Conservation (phyloP, 2,113 vertebrate species). For the Gavia stellata region DNA sequence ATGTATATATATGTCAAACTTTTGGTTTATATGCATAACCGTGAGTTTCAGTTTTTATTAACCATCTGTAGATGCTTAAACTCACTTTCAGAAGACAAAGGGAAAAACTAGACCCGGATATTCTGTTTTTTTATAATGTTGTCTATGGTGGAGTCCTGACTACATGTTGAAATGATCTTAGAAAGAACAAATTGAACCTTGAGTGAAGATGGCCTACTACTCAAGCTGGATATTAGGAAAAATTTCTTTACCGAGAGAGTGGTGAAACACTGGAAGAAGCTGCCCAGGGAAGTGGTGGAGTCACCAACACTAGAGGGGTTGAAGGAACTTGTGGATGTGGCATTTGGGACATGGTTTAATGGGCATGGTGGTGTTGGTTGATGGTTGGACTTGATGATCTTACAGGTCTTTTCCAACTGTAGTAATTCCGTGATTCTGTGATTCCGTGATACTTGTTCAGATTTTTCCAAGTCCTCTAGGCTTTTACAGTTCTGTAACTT, state of each 20-base stretch:
- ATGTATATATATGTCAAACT: rapidly evolving
- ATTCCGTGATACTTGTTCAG: rapidly evolving
- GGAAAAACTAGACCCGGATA: neutral
- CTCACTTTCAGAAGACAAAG: neutral
- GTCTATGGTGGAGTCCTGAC: neutral
- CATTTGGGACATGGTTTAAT: no score
- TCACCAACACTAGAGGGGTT: no score
- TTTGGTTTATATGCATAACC: neutral
- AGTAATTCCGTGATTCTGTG: no score
- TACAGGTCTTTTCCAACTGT: no score
- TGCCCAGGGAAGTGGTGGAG: no score
- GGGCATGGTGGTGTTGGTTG: no score
- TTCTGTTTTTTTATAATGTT: neutral
- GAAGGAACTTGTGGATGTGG: no score
- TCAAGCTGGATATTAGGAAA: no score
- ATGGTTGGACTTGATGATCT: no score
- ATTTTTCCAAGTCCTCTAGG: neutral
- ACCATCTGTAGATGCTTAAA: neutral
- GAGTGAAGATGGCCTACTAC: neutral
- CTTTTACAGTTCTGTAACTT: neutral
- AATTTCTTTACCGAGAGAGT: no score
- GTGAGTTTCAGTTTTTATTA: neutral
- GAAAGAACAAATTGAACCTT: neutral
- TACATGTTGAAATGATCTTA: neutral
- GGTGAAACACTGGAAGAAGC: no score